Conservation (phyloP, 2,888 invertebrate genomes). For the Plagodis pulveraria region DNA sequence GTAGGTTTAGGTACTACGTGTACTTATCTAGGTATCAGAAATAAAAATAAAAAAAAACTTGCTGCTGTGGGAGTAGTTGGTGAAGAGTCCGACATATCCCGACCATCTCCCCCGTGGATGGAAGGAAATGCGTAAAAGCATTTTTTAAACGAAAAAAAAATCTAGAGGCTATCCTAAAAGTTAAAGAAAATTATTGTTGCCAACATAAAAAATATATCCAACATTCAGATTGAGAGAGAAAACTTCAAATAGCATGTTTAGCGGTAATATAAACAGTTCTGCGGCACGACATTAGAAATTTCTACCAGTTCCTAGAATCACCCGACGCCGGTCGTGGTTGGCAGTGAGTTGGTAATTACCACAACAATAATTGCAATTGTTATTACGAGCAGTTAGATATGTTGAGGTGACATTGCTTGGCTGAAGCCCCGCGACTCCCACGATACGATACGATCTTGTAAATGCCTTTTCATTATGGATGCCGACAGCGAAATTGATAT, state of each 20-base stretch:
- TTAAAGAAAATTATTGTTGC: too few relatives aligned
- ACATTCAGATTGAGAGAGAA: conserved; percentile 28
- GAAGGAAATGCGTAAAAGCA: too few relatives aligned
- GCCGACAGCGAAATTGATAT: conserved; percentile 17
- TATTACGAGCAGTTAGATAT: conserved; percentile 52
- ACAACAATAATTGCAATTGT: conserved; percentile 54
- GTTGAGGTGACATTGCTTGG: conserved; percentile 44
- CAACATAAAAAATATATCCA: conserved; percentile 19
- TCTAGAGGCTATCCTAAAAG: too few relatives aligned
- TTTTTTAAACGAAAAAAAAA: too few relatives aligned
- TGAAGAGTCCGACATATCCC: too few relatives aligned
- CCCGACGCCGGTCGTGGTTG: conserved; percentile 34
- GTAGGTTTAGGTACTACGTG: too few relatives aligned
- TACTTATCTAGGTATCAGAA: too few relatives aligned
- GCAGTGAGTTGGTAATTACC: conserved; percentile 50
- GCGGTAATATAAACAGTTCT: conserved; percentile 28
- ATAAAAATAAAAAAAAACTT: too few relatives aligned
- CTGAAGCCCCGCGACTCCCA: conserved; percentile 36
- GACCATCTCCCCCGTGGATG: too few relatives aligned
- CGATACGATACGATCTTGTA: conserved; percentile 18
- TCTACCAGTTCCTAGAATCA: conserved; percentile 52
- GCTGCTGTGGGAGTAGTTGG: too few relatives aligned
- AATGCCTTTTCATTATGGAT: conserved; percentile 39
- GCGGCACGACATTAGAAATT: conserved; percentile 40
- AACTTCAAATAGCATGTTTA: conserved; percentile 34